Evolutionary conservation across 2,797 vertebrate species (phyloP).

Genomic region (Aplochiton taeniatus): DNA sequence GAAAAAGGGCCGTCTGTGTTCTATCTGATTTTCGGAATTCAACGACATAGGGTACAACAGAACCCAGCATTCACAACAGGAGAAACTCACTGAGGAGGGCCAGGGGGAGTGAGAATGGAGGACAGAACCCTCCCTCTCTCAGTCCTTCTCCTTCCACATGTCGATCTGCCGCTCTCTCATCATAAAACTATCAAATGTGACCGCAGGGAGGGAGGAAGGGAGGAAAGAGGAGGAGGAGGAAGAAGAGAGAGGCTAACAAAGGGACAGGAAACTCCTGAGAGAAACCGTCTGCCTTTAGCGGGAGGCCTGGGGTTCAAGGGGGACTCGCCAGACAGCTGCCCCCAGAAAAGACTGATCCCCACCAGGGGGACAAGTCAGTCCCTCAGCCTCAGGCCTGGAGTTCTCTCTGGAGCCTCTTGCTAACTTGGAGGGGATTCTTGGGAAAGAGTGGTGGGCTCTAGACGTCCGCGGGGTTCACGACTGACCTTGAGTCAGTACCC

Average conservation of each 20-base stretch:
- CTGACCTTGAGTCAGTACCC: background rate
- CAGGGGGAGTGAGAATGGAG: too few relatives aligned
- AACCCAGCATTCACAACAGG: too few relatives aligned
- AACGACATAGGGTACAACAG: background rate
- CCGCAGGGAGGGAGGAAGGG: constrained; percentile 2
- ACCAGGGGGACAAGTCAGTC: constrained; percentile 20
- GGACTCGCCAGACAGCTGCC: constrained; percentile 32
- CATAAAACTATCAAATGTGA: constrained; percentile 14
- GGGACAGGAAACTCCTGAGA: background rate
- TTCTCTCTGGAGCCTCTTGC: constrained; percentile 21
- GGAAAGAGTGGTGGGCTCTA: background rate
- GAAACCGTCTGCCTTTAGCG: background rate
- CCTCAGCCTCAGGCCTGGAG: constrained; percentile 23
- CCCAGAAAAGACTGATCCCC: constrained; percentile 23
- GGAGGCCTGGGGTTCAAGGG: constrained; percentile 7
- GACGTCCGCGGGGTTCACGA: background rate
- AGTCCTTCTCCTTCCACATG: background rate
- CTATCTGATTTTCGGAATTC: too few relatives aligned
- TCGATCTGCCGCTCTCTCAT: constrained; percentile 8
- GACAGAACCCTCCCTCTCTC: background rate
- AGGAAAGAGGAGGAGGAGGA: background rate
- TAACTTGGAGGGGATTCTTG: constrained; percentile 26
- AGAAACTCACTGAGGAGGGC: background rate
- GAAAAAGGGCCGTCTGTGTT: too few relatives aligned
- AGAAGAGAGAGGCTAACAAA: background rate